Base-by-base conservation (phyloP, 2,888 invertebrate genomes). In the Drosophila niveifrons region DNA sequence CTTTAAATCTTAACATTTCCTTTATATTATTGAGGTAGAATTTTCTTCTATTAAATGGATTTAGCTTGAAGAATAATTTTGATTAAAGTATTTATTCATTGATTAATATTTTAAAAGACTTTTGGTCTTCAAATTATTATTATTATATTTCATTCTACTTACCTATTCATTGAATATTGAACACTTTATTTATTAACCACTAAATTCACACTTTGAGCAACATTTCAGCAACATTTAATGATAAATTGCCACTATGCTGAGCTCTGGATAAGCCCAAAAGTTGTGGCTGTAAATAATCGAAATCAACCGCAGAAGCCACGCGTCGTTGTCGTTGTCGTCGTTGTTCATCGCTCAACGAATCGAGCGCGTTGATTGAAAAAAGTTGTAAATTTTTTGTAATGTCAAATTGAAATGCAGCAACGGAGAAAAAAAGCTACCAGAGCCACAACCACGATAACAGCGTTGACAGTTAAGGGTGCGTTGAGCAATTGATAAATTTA, bases 401-500 rank as follows among this genome's bases (percentile, higher is more conserved):
- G 73, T 63, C 65, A 79, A 79, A 77, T 36, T 3, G 36, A 36
- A 36, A 36, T 51, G 28, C 52, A 61, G 29, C 48, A 43, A 47
- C 43, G 39, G 15, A 50, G 43, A 28, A 29, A 15, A 15, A 8
- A 64, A 64, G 15, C 31, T 52, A 31, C 39, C 50, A 76, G 44
- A 63, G 28, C 34, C 62, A 31, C 43, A 66, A 51, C 47, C 28
- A 15, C 43, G 15, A 56, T 41, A 44, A 15, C 23, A n/a, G 23
- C 46, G 56, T 50, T 79, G 67, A 70, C 69, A 66, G 62, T 74
- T 65, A 63, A 64, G 81, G 66, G 68, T 73, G 88, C 70, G 69
- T 72, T 81, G 79, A 78, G 90, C 89, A 88, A 90, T 85, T 85
- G 84, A 90, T 90, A 88, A 86, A 85, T 88, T 85, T 85, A 90